These are phyloP conservation scores for Alfaro cultratus DNA, from an alignment of 2,797 vertebrate genomes.

Conservation along the genomic window DNA sequence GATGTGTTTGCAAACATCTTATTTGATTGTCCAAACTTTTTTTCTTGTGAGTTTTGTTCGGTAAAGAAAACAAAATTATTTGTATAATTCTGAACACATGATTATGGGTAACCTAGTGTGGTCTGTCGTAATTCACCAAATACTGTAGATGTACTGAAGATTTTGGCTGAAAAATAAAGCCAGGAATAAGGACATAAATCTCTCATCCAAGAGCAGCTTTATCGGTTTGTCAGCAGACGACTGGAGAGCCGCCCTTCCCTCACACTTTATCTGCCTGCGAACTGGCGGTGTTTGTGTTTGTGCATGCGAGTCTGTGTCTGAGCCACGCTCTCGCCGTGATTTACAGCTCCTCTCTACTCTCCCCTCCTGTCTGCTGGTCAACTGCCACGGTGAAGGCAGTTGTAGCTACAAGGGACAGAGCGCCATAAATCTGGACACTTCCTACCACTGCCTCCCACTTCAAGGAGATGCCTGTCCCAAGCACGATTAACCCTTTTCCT, in stretches of 20 bases:
- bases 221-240: constrained; percentile 50
- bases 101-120: background rate
- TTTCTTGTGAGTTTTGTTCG: background rate
- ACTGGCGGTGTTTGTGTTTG: constrained; percentile 45
- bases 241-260: constrained; percentile 54
- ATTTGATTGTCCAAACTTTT: background rate
- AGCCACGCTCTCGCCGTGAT: constrained; percentile 76
- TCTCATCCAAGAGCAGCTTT: constrained; percentile 40
- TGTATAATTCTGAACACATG: background rate
- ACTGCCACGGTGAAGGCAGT: constrained; percentile 71
- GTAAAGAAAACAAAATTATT: background rate
- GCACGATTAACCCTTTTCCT: constrained; percentile 79
- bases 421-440: constrained; percentile 85
- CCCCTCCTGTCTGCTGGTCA: constrained; percentile 74
- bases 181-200: constrained; percentile 17
- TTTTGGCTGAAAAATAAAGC: constrained; percentile 12
- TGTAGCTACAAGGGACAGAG: constrained; percentile 56
- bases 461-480: constrained; percentile 81
- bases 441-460: constrained; percentile 83
- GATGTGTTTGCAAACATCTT: background rate
- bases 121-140: background rate
- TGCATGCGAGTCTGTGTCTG: constrained; percentile 49
- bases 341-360: constrained; percentile 72
- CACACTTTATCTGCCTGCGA: constrained; percentile 57
- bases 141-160: background rate